Conservation (phyloP, 64 coral and sea anemone genomes). For the Trachythela sp. region DNA sequence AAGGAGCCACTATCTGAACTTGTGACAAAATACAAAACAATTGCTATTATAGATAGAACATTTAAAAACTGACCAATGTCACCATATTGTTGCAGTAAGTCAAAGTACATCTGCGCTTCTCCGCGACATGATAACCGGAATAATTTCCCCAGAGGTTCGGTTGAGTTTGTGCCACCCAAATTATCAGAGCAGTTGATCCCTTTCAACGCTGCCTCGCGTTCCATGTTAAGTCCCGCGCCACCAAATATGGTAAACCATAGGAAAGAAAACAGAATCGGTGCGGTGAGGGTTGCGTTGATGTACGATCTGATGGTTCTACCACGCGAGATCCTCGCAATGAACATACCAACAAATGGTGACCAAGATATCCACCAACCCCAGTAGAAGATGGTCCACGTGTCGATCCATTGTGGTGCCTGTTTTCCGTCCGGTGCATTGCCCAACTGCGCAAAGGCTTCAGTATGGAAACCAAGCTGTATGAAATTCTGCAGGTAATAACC, state of each 20-base stretch:
- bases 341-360: slow-evolving; percentile 1
- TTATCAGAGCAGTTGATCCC: background rate
- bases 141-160: background rate
- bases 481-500: background rate
- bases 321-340: slow-evolving; percentile 12
- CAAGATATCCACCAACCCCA: slow-evolving; percentile 9
- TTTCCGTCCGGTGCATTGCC: background rate
- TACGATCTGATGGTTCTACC: background rate
- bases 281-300: background rate
- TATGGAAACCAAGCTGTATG: background rate
- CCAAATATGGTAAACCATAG: background rate
- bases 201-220: background rate
- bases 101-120: background rate
- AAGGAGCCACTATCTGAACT: slow-evolving; percentile 13
- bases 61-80: background rate
- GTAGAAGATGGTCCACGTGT: slow-evolving; percentile 1
- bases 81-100: background rate
- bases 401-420: background rate
- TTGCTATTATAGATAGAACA: background rate
- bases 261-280: background rate
- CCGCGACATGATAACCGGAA: background rate
- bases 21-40: slow-evolving; percentile 13
- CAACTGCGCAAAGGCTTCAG: background rate
- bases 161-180: background rate
- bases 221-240: background rate